These are phyloP conservation scores for Poecilia picta DNA, from an alignment of 2,797 vertebrate species.

Conservation along the genomic window DNA sequence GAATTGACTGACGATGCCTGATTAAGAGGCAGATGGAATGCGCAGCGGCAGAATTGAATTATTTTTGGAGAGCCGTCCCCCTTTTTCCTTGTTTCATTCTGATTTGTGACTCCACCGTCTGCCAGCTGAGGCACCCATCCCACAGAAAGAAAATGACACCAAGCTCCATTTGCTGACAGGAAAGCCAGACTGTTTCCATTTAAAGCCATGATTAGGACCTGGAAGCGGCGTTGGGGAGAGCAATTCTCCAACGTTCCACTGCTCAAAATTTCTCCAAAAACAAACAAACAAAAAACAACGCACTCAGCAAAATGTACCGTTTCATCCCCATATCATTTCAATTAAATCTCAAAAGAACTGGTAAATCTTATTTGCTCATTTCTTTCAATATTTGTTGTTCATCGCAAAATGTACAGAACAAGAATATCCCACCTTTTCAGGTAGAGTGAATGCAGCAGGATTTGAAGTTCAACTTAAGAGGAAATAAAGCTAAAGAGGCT, in stretches of 20 bases:
- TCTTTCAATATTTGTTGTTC: background rate
- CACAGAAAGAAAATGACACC: conserved; percentile 33
- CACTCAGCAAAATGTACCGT: background rate
- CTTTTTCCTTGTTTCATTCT: conserved; percentile 49
- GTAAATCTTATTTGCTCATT: background rate
- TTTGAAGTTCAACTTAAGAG: background rate
- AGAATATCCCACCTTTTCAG: background rate
- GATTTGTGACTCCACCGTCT: conserved; percentile 50
- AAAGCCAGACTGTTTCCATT: conserved; percentile 8
- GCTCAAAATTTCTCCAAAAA: conserved; percentile 10
- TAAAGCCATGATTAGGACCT: conserved; percentile 13
- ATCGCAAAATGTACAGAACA: background rate
- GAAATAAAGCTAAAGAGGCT: background rate
- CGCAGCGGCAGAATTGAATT: conserved; percentile 61
- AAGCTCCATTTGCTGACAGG: conserved; percentile 13
- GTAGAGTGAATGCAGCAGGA: background rate
- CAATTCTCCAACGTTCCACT: background rate
- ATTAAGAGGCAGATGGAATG: conserved; percentile 66
- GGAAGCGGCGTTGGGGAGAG: fast-evolving
- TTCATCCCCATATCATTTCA: background rate
- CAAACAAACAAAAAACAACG: too few relatives aligned
- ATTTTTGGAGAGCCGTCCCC: conserved; percentile 56
- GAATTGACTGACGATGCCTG: conserved; percentile 39
- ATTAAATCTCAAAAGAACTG: background rate
- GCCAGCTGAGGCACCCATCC: conserved; percentile 61